Evolutionary conservation across 2,797 vertebrate species (phyloP).

Genomic region (Monodelphis domestica): DNA sequence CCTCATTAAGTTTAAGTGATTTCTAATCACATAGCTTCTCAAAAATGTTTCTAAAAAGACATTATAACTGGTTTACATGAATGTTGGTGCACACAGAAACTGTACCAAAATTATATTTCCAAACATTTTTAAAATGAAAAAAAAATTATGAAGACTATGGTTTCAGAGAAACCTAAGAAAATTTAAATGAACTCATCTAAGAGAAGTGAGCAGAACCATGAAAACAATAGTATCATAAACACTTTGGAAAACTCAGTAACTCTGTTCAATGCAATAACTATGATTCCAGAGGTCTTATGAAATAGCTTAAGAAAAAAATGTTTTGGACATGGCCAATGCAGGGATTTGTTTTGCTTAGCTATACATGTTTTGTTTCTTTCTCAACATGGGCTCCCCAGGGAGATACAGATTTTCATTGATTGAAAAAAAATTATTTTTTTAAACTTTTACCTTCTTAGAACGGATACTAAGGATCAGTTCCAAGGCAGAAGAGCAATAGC

Average conservation of each 20-base stretch:
- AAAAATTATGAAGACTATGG: neutral
- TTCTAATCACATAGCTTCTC: conserved; percentile 85
- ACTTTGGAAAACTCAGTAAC: neutral
- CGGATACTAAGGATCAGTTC: too few relatives aligned
- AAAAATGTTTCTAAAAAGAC: conserved; percentile 83
- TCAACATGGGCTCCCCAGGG: too few relatives aligned
- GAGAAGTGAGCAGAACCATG: neutral
- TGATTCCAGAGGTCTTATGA: neutral
- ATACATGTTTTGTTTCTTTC: neutral
- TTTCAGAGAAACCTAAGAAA: neutral
- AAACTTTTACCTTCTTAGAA: too few relatives aligned
- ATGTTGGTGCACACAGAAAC: conserved; percentile 84
- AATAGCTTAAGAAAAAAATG: neutral
- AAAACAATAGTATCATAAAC: neutral
- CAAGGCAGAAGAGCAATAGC: too few relatives aligned
- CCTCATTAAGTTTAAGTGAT: conserved; percentile 86
- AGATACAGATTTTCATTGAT: neutral
- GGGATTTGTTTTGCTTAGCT: neutral
- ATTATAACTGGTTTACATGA: conserved; percentile 87
- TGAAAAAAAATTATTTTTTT: too few relatives aligned
- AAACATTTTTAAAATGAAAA: conserved; percentile 88
- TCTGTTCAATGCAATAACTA: neutral
- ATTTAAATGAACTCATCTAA: neutral
- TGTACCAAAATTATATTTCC: conserved; percentile 89
- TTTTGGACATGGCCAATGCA: neutral